A percentile compares a stretch with the other conserved stretches of the same genome.
Conservation (phyloP, 1,140 invertebrate species). For the Acromyrmex heyeri region DNA sequence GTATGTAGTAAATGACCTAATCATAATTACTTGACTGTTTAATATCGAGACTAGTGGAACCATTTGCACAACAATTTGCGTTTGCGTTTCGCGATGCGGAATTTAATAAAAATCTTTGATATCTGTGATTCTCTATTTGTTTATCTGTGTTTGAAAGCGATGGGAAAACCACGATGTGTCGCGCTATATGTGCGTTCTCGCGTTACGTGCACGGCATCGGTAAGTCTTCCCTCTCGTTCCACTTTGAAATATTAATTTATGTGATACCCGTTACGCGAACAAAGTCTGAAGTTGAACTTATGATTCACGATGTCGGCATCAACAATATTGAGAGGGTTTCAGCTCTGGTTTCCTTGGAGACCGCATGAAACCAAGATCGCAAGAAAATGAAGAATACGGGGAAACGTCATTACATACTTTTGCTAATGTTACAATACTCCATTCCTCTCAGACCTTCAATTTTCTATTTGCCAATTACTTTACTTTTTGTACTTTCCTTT, state of each 20-base stretch:
- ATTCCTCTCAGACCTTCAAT: too few species aligned
- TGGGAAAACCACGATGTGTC: slow-evolving; percentile 39
- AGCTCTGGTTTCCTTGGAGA: slow-evolving; percentile 30
- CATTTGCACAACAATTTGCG: not conserved
- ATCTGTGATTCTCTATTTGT: slow-evolving; percentile 1
- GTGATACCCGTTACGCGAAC: slow-evolving; percentile 21
- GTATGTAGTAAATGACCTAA: not conserved
- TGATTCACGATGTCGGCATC: slow-evolving; percentile 31
- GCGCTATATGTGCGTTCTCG: slow-evolving; percentile 19
- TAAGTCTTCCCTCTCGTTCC: slow-evolving; percentile 67
- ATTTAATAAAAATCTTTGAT: slow-evolving; percentile 44
- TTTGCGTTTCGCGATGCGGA: too few species aligned
- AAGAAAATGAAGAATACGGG: not conserved
- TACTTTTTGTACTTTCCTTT: not conserved
- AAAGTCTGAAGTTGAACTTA: slow-evolving; percentile 37
- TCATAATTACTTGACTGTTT: not conserved
- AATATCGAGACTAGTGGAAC: not conserved
- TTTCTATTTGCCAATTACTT: not conserved
- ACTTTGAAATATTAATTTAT: slow-evolving; percentile 78
- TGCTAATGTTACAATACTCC: not conserved
- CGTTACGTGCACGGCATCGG: slow-evolving; percentile 54
- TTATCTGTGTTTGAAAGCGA: slow-evolving; percentile 35
- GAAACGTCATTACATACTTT: not conserved
- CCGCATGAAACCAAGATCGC: not conserved
- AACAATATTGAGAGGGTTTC: slow-evolving; percentile 13